Percentiles rank a stretch among this genome's conserved stretches.
phyloP scores from a whole-genome alignment of 2,888 invertebrate genomes.

The Drosophila lacicola region DNA sequence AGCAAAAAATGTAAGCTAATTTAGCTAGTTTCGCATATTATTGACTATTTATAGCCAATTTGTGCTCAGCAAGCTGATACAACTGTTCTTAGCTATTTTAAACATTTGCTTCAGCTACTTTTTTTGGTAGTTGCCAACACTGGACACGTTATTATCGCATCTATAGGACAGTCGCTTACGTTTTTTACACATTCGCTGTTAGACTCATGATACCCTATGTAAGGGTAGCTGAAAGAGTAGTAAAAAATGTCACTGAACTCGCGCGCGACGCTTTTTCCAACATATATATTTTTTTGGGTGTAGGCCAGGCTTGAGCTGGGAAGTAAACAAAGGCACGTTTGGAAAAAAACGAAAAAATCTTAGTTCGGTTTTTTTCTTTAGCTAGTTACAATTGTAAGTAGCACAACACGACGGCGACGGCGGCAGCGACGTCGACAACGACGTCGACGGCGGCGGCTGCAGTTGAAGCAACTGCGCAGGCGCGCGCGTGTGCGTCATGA shows the following conservation, averaged over 20 bases:
- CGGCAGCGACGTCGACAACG: constrained; percentile 3
- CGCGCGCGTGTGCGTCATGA: constrained; percentile 80
- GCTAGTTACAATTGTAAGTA: constrained; percentile 80
- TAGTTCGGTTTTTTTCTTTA: constrained; percentile 44
- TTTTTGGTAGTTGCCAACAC: too few species aligned
- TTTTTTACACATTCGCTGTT: not conserved
- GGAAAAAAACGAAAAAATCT: constrained; percentile 52
- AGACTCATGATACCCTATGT: not conserved
- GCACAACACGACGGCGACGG: constrained; percentile 59
- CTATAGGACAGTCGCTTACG: too few species aligned
- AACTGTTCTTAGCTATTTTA: too few species aligned
- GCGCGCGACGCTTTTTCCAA: constrained; percentile 59
- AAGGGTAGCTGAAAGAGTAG: constrained; percentile 40
- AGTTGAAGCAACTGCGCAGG: constrained; percentile 69
- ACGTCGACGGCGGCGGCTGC: constrained; percentile 24
- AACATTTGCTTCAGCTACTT: too few species aligned
- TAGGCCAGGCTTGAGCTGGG: constrained; percentile 65
- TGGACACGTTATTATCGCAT: too few species aligned
- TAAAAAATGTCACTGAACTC: constrained; percentile 74
- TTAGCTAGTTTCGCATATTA: too few species aligned
- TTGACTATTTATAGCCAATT: too few species aligned
- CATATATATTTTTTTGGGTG: constrained; percentile 63
- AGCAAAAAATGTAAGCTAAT: too few species aligned
- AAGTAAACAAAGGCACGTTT: constrained; percentile 75
- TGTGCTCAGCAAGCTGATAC: too few species aligned